Percentiles rank a stretch among this genome's conserved stretches.
Evolutionary conservation across 2,797 vertebrate species (phyloP).

Genomic region (Rallus crepitans): DNA sequence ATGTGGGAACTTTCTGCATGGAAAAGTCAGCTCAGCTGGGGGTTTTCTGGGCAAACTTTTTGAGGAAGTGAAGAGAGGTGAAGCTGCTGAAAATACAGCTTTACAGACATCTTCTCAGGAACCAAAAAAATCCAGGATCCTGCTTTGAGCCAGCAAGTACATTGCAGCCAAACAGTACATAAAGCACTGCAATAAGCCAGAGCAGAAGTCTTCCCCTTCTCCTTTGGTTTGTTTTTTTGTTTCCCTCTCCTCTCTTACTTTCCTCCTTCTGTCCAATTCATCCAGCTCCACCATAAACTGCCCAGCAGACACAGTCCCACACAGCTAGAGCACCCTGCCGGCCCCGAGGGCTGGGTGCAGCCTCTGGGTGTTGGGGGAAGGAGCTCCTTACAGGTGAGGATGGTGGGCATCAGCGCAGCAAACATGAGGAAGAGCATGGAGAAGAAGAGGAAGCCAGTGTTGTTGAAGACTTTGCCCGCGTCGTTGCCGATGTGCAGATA

Average conservation of each 20-base stretch:
- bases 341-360: not conserved
- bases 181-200: not conserved
- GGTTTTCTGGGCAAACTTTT: not conserved
- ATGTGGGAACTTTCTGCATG: not conserved
- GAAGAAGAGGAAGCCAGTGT: constrained; percentile 98
- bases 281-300: not conserved
- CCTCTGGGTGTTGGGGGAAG: rapidly evolving
- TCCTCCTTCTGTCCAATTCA: not conserved
- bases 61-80: not conserved
- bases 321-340: not conserved
- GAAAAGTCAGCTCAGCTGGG: not conserved
- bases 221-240: not conserved
- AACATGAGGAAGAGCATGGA: constrained; percentile 99
- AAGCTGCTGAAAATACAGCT: not conserved
- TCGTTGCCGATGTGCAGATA: constrained; percentile 97
- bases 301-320: not conserved
- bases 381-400: constrained; percentile 93
- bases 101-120: not conserved
- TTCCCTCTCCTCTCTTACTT: not conserved
- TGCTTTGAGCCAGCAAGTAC: not conserved
- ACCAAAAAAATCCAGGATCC: not conserved
- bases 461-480: constrained; percentile 98
- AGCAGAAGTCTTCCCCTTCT: rapidly evolving
- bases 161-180: not conserved
- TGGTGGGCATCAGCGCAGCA: constrained; percentile 95